Base-by-base conservation (phyloP, 2,113 vertebrate genomes). In the Leucoraja erinaceus region DNA sequence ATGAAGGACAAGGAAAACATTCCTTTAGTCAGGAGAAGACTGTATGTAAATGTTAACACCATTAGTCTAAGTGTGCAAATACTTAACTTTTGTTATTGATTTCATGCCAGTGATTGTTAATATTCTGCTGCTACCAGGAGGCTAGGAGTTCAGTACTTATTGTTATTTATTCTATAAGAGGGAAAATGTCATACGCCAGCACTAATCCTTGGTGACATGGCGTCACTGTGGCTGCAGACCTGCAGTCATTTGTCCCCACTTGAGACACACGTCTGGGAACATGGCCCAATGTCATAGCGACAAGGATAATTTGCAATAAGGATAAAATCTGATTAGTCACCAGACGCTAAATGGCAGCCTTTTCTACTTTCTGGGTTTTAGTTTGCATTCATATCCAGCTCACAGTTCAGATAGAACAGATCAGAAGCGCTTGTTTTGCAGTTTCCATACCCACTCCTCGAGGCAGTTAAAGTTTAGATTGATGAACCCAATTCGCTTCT, bases 161-260 rank as follows among this genome's bases (percentile, higher is more conserved):
- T 88, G 83, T 88, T 88, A 88, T 88, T 88, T 88, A 88, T 88
- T 88, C 83, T 88, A 63, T 66, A 88, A 63, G 83, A 88, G 83
- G 59, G n/a, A 88, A 14, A 88, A 63, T 88, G 83, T 88, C 83
- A 88, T 88, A 88, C 59, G 63, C 83, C 83, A 88, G n/a, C 59
- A 66, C 83, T 88, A 88, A 88, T 88, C 83, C 83, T 63, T n/a
- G 83, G 83, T 88, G 83, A 88, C 83, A 88, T 2, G 83, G 83
- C 83, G 83, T 88, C 83, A 66, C 59, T 66, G 83, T 88, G 83
- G 83, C 83, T 88, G 63, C 14, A 88, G 31, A 88, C 59, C 83
- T 88, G 63, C 59, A 63, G 83, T 66, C 61, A 61, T 63, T 86
- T 88, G 83, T 88, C 59, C 83, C 83, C 59, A 88, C 59, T 88